phyloP scores from a whole-genome alignment of 2,888 invertebrate genomes.

The Zootermopsis nevadensis region DNA sequence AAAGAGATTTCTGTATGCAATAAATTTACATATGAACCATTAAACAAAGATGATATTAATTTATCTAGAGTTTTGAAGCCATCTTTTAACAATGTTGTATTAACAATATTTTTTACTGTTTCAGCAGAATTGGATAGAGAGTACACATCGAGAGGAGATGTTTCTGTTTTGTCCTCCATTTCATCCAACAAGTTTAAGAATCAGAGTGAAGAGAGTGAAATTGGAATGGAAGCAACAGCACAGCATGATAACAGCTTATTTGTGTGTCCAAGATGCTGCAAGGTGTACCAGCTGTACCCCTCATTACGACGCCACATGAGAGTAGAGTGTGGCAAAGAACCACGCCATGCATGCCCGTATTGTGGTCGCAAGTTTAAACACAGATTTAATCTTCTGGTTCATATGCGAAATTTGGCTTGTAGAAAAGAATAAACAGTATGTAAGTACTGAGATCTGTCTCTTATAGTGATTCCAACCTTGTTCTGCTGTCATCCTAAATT shows the following conservation, averaged over 20 bases:
- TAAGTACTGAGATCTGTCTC: too few relatives aligned
- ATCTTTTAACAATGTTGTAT: not conserved
- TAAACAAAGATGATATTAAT: too few relatives aligned
- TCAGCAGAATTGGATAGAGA: not conserved
- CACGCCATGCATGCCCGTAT: slow-evolving; percentile 60
- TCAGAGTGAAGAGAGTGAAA: not conserved
- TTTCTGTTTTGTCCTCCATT: not conserved
- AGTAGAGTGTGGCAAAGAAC: slow-evolving; percentile 64
- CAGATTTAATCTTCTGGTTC: slow-evolving; percentile 45
- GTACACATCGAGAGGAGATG: not conserved
- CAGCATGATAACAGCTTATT: not conserved
- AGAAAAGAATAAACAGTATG: slow-evolving; percentile 30
- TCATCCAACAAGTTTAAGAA: not conserved
- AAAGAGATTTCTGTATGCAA: too few relatives aligned
- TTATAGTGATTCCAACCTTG: too few relatives aligned
- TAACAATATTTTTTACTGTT: not conserved
- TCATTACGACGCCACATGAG: slow-evolving; percentile 63
- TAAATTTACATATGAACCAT: too few relatives aligned
- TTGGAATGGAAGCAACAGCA: not conserved
- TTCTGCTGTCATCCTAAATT: too few relatives aligned
- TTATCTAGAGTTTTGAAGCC: too few relatives aligned
- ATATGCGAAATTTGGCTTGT: slow-evolving; percentile 38
- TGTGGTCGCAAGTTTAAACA: slow-evolving; percentile 64
- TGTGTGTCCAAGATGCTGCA: slow-evolving; percentile 61
- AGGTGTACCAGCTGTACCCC: slow-evolving; percentile 62